Percentiles rank a stretch among this genome's conserved stretches.
These are phyloP conservation scores for Carassius gibelio DNA, from an alignment of 2,113 vertebrate genomes.

Conservation along the genomic window DNA sequence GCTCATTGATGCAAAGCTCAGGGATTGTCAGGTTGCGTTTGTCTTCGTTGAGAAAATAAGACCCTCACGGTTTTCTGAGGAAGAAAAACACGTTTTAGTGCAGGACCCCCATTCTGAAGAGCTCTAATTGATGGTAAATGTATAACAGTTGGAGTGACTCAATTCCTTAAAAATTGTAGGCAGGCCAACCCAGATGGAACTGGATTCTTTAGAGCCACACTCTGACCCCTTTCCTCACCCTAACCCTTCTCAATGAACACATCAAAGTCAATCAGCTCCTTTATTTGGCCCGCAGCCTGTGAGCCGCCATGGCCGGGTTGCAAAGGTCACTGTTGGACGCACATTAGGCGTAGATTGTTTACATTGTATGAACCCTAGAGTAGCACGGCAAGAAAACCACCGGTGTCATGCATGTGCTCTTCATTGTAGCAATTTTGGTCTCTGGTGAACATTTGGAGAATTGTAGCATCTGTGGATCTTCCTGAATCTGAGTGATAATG, in stretches of 20 bases:
- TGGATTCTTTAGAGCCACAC: constrained; percentile 46
- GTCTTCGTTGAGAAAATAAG: constrained; percentile 55
- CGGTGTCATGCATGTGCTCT: neutral
- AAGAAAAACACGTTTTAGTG: constrained; percentile 53
- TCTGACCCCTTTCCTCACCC: constrained; percentile 64
- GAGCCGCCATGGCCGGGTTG: constrained; percentile 46
- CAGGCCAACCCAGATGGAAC: constrained; percentile 54
- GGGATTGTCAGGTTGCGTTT: constrained; percentile 55
- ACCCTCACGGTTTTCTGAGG: constrained; percentile 33
- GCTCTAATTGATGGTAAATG: constrained; percentile 51
- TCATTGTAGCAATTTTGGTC: neutral
- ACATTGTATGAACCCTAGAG: constrained; percentile 20
- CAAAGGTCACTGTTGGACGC: constrained; percentile 60
- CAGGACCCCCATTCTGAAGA: constrained; percentile 26
- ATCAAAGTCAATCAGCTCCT: constrained; percentile 71
- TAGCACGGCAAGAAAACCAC: neutral
- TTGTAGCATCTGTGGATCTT: constrained; percentile 41
- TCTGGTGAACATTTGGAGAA: constrained; percentile 48
- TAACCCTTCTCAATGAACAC: constrained; percentile 54
- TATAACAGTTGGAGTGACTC: constrained; percentile 51
- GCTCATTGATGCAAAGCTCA: constrained; percentile 46
- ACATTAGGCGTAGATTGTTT: constrained; percentile 56
- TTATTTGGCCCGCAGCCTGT: constrained; percentile 57
- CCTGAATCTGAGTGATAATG: constrained; percentile 41
- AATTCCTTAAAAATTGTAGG: constrained; percentile 50